Base-by-base conservation (phyloP, 1,140 invertebrate genomes). In the Dreissena polymorpha region DNA sequence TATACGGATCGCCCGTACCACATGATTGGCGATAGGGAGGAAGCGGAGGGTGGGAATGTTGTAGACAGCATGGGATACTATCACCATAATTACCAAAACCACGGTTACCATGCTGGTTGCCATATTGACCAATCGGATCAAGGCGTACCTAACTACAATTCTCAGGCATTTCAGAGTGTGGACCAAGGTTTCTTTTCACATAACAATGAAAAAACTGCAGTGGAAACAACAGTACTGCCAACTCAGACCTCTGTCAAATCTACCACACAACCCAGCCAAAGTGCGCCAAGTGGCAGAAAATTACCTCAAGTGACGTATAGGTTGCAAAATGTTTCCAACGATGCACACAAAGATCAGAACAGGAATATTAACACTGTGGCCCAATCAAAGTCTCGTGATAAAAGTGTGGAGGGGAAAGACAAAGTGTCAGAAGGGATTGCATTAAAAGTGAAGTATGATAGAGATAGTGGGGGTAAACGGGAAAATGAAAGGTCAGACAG, bases 21-120 rank as follows among this genome's bases (percentile, higher is more conserved):
- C 63, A 75, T 50, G 8, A 83, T 83, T 27, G 73, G 73, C 18
- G 86, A 86, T 50, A 25, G 88, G 51, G 87, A 86, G 50, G 86
- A 87, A 67, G 79, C 86, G 0, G 88, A 89, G 64, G 88, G 88
- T 10, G 88, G 87, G 0, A 87, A 86, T 60, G 78, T 75, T 21
- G 72, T 72, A 1, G 72, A 53, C 0, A 55, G 71, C 18, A 63
- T 65, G 55, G 75, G 74, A 14, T 80, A 83, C 68, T 80, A 74
- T 81, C 79, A 87, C 72, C 70, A 82, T 64, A 68, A 73, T 70
- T 53, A 60, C 23, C 84, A 80, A 68, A 67, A 67, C 14, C 65
- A 71, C 60, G 75, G 60, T 27, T 73, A 73, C 63, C 68, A 71
- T 57, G 60, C 39, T 8, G 53, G 55, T 68, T 49, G 39, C 49